Evolutionary conservation across 1,140 invertebrate species (phyloP).

Genomic region (Semibalanus balanoides): DNA sequence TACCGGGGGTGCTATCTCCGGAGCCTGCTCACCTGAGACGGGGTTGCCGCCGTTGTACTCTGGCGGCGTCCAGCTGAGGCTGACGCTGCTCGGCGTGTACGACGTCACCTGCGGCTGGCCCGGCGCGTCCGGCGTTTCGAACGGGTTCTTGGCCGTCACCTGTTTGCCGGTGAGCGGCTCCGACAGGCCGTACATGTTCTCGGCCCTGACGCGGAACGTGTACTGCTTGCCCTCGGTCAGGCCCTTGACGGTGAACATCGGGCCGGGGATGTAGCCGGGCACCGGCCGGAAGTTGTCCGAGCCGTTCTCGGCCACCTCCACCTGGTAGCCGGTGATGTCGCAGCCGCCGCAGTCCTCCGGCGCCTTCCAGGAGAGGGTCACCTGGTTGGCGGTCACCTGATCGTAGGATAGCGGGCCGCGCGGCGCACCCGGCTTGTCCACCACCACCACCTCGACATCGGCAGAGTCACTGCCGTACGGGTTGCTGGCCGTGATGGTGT

Average conservation of each 20-base stretch:
- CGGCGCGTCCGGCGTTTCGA: conserved; percentile 91
- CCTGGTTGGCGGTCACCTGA: conserved; percentile 58
- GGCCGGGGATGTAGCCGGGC: conserved; percentile 77
- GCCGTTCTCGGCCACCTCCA: conserved; percentile 79
- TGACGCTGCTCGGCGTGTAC: conserved; percentile 52
- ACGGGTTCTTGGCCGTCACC: conserved; percentile 85
- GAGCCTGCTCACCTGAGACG: conserved; percentile 52
- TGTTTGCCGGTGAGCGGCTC: conserved; percentile 84
- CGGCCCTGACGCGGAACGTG: conserved; percentile 86
- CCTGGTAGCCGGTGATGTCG: conserved; percentile 71
- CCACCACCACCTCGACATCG: conserved; percentile 80
- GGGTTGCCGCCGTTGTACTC: conserved; percentile 81
- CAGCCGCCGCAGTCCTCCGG: conserved; percentile 88
- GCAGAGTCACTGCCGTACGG: conserved; percentile 79
- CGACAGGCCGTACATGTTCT: conserved; percentile 91
- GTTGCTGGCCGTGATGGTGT: conserved; percentile 77
- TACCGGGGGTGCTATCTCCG: too few species aligned
- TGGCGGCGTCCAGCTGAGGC: conserved; percentile 84
- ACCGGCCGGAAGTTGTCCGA: conserved; percentile 71
- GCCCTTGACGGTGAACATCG: conserved; percentile 72
- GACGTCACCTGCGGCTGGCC: conserved; percentile 71
- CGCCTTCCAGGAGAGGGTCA: conserved; percentile 83
- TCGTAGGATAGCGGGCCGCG: conserved; percentile 74
- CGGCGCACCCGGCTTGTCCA: conserved; percentile 77
- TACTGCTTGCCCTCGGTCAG: conserved; percentile 89